Percentiles rank a stretch among this genome's conserved stretches.
Evolutionary conservation across 1,140 invertebrate genomes (phyloP).

Genomic region (Caenorhabditis inopinata): DNA sequence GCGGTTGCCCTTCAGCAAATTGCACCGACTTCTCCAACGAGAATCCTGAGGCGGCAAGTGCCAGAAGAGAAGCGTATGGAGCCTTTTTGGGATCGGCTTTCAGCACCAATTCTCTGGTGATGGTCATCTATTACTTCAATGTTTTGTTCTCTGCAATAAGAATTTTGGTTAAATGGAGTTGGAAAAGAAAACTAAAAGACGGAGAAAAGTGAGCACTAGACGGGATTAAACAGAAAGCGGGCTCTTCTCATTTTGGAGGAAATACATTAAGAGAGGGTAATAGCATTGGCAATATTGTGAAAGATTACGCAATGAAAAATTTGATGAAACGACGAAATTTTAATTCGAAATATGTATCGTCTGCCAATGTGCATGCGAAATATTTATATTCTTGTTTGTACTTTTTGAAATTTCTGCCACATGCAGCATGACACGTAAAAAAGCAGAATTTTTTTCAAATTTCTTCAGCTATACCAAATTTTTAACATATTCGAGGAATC

Average conservation of each 20-base stretch:
- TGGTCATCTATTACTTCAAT: neutral
- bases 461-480: too few relatives aligned
- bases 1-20: neutral
- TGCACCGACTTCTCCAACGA: neutral
- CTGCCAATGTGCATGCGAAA: too few relatives aligned
- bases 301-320: neutral
- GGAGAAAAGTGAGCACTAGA: neutral
- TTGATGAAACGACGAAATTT: too few relatives aligned
- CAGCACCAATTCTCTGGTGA: neutral
- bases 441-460: too few relatives aligned
- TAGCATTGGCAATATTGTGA: conserved; percentile 5
- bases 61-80: conserved; percentile 30
- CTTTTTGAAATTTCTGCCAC: too few relatives aligned
- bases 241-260: neutral
- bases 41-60: conserved; percentile 36
- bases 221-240: neutral
- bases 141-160: neutral
- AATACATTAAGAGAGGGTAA: too few relatives aligned
- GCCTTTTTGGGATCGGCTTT: neutral
- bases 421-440: too few relatives aligned
- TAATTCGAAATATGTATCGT: too few relatives aligned
- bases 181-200: neutral
- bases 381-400: too few relatives aligned
- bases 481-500: too few relatives aligned
- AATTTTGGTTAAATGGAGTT: neutral